Conservation (phyloP, 1,140 invertebrate genomes). For the Probaryconus sp. region DNA sequence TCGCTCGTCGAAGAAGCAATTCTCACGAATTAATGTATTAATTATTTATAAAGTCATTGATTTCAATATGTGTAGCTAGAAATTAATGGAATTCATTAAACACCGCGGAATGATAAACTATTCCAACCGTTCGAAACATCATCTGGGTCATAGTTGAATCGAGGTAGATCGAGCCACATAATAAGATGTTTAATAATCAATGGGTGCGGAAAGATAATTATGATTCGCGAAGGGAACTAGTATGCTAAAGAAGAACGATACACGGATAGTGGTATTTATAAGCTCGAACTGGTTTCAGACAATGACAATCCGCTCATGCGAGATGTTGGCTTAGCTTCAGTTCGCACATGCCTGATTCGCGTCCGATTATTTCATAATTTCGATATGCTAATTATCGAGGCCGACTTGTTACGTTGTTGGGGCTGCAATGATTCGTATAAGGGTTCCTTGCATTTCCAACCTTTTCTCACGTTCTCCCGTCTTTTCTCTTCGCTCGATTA, state of each 20-base stretch:
- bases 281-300: conserved; percentile 77
- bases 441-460: conserved; percentile 62
- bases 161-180: conserved; percentile 63
- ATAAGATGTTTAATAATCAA: conserved; percentile 78
- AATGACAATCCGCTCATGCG: conserved; percentile 65
- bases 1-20: conserved; percentile 1
- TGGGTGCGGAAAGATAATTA: conserved; percentile 75
- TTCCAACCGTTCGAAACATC: conserved; percentile 20
- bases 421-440: conserved; percentile 44
- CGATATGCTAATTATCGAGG: conserved; percentile 74
- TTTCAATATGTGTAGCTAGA: conserved; percentile 28
- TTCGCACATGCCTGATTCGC: conserved; percentile 66
- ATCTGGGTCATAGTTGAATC: conserved; percentile 43
- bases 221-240: conserved; percentile 70
- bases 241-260: conserved; percentile 71
- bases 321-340: conserved; percentile 48
- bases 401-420: conserved; percentile 56
- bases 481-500: conserved; percentile 52
- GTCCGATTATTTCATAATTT: conserved; percentile 77
- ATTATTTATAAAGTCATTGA: conserved; percentile 39
- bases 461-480: conserved; percentile 61
- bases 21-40: conserved; percentile 54
- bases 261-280: conserved; percentile 47
- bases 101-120: conserved; percentile 8
- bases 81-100: conserved; percentile 45